Conservation (phyloP, 2,113 vertebrate species). For the Scortum barcoo region DNA sequence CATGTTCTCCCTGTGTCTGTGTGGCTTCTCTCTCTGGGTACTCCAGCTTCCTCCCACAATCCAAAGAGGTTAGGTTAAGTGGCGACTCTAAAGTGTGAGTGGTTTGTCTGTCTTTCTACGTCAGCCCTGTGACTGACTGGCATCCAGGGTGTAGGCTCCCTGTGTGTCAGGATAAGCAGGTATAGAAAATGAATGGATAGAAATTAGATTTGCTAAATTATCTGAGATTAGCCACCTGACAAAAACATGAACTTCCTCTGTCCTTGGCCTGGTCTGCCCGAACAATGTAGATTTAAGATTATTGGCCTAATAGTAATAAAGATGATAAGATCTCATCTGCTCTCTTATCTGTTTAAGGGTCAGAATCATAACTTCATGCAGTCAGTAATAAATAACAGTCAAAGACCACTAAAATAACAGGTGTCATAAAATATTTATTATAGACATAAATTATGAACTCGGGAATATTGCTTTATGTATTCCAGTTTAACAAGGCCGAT, state of each 20-base stretch:
- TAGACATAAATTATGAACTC: constrained; percentile 10
- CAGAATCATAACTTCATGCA: background rate
- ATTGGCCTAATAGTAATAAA: constrained; percentile 4
- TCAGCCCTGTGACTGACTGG: no score
- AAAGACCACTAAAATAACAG: constrained; percentile 31
- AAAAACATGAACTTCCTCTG: background rate
- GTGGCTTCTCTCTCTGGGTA: no score
- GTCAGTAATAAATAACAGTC: constrained; percentile 23
- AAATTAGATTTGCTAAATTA: no score
- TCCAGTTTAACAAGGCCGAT: background rate
- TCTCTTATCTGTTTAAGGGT: background rate
- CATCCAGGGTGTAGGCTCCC: no score
- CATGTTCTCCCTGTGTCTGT: no score
- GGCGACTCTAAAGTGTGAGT: no score
- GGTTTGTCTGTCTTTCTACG: no score
- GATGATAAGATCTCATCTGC: constrained; percentile 5
- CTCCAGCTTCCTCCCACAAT: no score
- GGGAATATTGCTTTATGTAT: background rate
- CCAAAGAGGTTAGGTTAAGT: no score
- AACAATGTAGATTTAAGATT: background rate
- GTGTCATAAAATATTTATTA: constrained; percentile 31
- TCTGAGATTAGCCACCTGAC: background rate
- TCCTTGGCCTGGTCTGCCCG: background rate
- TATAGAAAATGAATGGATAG: no score
- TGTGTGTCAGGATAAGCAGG: no score